Base-by-base conservation (phyloP, 2,888 invertebrate genomes). In the Dione juno region DNA sequence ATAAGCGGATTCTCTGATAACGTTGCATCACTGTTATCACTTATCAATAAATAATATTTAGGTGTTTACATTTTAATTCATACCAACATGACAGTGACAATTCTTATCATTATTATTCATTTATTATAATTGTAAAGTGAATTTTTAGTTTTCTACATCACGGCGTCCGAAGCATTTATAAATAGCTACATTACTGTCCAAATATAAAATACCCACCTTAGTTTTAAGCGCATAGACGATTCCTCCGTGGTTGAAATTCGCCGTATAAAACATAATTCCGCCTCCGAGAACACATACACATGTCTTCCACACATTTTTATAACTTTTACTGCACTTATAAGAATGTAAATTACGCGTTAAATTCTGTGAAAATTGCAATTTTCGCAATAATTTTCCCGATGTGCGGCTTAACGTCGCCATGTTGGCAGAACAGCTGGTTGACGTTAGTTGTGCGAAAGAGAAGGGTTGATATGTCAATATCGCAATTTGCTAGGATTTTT, bases 381-480 rank as follows among this genome's bases (percentile, higher is more conserved):
- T 92, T 86, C 82, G 84, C 63, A 92, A 82, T 82, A 94, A 86
- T 88, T 90, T 92, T 63, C 79, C 81, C 75, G 91, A 84, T 76
- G 84, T 84, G 81, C 92, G 90, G 84, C 90, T 84, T 79, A 93
- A 69, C 84, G 92, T 89, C 82, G 94, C 94, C 94, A 94, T 94
- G 88, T 91, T 93, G 89, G 84, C 77, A 87, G 83, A 87, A 88
- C 88, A 87, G 88, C 84, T 86, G 85, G 84, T 83, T 84, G 86
- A 85, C 84, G 76, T 61, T 10, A 28, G 13, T 8, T 81, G 81
- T 81, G 82, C 77, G 78, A 86, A 79, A 74, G 83, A 84, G 66
- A 84, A 16, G 61, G 69, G 11, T n/a, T n/a, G 43, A 85, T 63
- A 21, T 75, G 72, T 67, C 41, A 67, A 58, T 57, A 19, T 64